These are phyloP conservation scores for Clarias magur DNA, from an alignment of 2,113 vertebrate species.

Conservation along the genomic window DNA sequence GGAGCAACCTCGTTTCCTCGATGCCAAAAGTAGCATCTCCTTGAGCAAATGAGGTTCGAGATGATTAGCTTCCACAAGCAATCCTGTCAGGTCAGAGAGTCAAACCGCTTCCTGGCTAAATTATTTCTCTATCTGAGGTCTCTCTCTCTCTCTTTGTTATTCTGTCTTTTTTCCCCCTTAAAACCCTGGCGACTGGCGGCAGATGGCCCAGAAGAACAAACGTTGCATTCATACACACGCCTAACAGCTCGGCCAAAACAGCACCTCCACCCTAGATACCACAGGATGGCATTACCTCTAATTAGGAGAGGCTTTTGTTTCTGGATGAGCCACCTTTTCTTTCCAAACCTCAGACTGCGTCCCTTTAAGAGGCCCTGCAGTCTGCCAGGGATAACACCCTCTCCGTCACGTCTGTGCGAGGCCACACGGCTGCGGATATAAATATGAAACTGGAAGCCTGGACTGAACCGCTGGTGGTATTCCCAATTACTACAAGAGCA, in stretches of 20 bases:
- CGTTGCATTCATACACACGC: slow-evolving; percentile 59
- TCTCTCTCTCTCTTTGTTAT: slow-evolving; percentile 37
- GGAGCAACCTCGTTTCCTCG: background rate
- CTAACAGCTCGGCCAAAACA: slow-evolving; percentile 58
- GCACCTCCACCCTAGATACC: slow-evolving; percentile 67
- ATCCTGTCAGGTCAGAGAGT: slow-evolving; percentile 66
- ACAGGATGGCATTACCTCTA: slow-evolving; percentile 70
- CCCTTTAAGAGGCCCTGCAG: slow-evolving; percentile 48
- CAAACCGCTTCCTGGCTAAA: slow-evolving; percentile 60
- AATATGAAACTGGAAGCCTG: slow-evolving; percentile 43
- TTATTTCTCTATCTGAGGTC: slow-evolving; percentile 63
- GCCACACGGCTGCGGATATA: slow-evolving; percentile 40
- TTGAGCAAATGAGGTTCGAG: slow-evolving; percentile 32
- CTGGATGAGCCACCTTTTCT: slow-evolving; percentile 53
- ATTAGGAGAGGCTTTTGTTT: slow-evolving; percentile 70
- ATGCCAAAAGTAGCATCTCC: slow-evolving; percentile 7
- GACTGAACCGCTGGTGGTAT: slow-evolving; percentile 14
- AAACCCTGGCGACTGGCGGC: slow-evolving; percentile 55
- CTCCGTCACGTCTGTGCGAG: slow-evolving; percentile 37
- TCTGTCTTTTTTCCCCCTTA: slow-evolving; percentile 48
- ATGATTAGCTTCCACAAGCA: slow-evolving; percentile 53
- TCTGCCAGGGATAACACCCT: slow-evolving; percentile 45
- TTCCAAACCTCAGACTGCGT: slow-evolving; percentile 37
- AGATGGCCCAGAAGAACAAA: slow-evolving; percentile 55
- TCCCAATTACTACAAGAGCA: background rate